Evolutionary conservation across 2,888 invertebrate genomes (phyloP).

Genomic region (Adelphocoris suturalis): DNA sequence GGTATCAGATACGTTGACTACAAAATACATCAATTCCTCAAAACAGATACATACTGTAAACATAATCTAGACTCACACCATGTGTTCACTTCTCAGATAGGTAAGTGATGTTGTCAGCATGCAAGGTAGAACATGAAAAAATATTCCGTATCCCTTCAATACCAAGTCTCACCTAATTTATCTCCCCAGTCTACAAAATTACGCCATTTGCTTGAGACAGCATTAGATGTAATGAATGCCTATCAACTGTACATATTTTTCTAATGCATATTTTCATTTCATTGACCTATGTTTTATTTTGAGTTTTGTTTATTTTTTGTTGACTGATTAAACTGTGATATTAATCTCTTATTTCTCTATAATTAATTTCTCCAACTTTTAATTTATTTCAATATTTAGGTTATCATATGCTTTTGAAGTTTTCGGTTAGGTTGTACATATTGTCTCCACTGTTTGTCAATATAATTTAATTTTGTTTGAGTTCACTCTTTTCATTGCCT

Average conservation of each 20-base stretch:
- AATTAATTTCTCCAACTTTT: neutral
- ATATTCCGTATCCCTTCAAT: neutral
- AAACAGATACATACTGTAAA: too few relatives aligned
- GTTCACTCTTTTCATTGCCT: slow-evolving; percentile 44
- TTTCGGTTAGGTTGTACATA: slow-evolving; percentile 62
- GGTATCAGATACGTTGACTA: too few relatives aligned
- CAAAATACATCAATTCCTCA: too few relatives aligned
- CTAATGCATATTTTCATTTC: slow-evolving; percentile 33
- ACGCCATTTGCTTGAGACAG: slow-evolving; percentile 62
- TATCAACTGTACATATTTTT: slow-evolving; percentile 58
- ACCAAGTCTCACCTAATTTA: neutral
- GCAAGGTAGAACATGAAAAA: neutral
- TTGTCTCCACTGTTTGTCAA: slow-evolving; percentile 46
- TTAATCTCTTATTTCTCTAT: slow-evolving; percentile 43
- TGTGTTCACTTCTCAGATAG: too few relatives aligned
- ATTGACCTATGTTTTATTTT: neutral
- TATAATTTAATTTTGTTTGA: slow-evolving; percentile 42
- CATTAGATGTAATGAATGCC: slow-evolving; percentile 70
- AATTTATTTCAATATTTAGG: neutral
- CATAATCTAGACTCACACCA: too few relatives aligned
- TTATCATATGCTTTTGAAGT: slow-evolving; percentile 11
- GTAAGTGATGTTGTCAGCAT: slow-evolving; percentile 14
- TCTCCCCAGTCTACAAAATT: slow-evolving; percentile 11
- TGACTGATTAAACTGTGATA: neutral
- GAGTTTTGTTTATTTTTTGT: neutral